These are phyloP conservation scores for Synergus itoensis DNA, from an alignment of 2,888 invertebrate species.

Conservation along the genomic window DNA sequence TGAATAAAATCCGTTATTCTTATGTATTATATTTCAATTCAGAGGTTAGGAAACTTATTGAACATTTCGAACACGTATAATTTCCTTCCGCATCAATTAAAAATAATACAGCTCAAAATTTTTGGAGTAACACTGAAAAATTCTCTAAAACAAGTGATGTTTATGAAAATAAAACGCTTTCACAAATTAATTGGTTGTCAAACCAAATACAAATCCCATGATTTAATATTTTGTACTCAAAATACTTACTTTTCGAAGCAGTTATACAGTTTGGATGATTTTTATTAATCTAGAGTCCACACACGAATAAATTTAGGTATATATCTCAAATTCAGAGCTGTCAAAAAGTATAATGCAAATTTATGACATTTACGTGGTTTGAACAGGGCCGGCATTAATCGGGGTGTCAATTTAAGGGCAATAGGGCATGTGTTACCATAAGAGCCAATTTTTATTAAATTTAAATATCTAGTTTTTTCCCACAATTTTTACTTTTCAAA, in stretches of 20 bases:
- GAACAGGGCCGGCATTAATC: too few relatives aligned
- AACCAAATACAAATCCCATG: neutral
- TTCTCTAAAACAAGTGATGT: neutral
- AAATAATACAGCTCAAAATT: neutral
- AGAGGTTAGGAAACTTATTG: conserved; percentile 4
- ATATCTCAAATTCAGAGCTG: neutral
- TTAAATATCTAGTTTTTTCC: too few relatives aligned
- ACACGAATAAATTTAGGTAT: neutral
- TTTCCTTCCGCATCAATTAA: neutral
- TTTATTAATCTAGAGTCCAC: neutral
- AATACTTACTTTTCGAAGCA: neutral
- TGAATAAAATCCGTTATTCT: neutral
- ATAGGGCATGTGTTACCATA: too few relatives aligned
- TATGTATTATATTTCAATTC: neutral
- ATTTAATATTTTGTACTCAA: neutral
- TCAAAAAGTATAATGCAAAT: too few relatives aligned
- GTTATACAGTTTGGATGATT: neutral
- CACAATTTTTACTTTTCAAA: too few relatives aligned
- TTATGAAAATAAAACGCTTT: neutral
- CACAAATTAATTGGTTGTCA: too few relatives aligned
- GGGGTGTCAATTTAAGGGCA: too few relatives aligned
- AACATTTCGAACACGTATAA: neutral
- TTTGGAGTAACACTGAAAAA: neutral
- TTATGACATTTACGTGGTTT: too few relatives aligned
- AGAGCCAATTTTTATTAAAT: too few relatives aligned